Evolutionary conservation across 1,140 invertebrate species (phyloP).

Genomic region (Scaptomyza montana): DNA sequence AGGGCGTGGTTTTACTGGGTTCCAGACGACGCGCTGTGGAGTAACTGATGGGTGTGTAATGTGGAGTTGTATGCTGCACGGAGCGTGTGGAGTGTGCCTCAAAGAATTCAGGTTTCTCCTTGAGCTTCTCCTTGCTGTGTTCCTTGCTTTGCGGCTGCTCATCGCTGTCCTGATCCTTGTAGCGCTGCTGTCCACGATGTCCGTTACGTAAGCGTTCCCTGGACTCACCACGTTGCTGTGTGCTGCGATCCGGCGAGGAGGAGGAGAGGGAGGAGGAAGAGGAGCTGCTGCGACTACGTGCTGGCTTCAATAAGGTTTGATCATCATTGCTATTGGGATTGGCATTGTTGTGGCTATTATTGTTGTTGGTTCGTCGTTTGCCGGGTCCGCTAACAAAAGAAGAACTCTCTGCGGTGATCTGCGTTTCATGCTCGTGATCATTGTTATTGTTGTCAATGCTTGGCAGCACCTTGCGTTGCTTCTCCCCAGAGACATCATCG

Average conservation of each 20-base stretch:
- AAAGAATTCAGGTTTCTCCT: constrained; percentile 61
- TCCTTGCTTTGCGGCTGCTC: constrained; percentile 60
- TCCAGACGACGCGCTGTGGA: constrained; percentile 69
- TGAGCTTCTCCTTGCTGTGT: constrained; percentile 37
- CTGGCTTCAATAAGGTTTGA: constrained; percentile 42
- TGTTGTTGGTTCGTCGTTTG: constrained; percentile 63
- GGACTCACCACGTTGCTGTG: constrained; percentile 36
- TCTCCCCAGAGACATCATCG: constrained; percentile 78
- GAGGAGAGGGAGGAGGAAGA: constrained; percentile 35
- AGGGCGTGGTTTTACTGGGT: constrained; percentile 76
- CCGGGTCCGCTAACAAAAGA: constrained; percentile 87
- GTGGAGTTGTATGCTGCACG: constrained; percentile 61
- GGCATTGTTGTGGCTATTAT: constrained; percentile 14
- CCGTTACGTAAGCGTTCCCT: constrained; percentile 63
- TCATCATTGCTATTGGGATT: constrained; percentile 49
- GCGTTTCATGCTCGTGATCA: constrained; percentile 87
- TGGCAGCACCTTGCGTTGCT: constrained; percentile 72
- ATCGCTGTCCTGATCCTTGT: constrained; percentile 59
- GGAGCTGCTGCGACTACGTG: constrained; percentile 37
- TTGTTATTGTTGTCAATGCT: constrained; percentile 75
- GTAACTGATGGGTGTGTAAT: constrained; percentile 52
- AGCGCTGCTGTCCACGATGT: constrained; percentile 74
- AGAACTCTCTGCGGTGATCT: constrained; percentile 89
- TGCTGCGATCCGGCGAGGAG: constrained; percentile 44
- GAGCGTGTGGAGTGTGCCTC: constrained; percentile 59